These are phyloP conservation scores for Cryptus viduatorius DNA, from an alignment of 2,888 invertebrate species.

Conservation along the genomic window DNA sequence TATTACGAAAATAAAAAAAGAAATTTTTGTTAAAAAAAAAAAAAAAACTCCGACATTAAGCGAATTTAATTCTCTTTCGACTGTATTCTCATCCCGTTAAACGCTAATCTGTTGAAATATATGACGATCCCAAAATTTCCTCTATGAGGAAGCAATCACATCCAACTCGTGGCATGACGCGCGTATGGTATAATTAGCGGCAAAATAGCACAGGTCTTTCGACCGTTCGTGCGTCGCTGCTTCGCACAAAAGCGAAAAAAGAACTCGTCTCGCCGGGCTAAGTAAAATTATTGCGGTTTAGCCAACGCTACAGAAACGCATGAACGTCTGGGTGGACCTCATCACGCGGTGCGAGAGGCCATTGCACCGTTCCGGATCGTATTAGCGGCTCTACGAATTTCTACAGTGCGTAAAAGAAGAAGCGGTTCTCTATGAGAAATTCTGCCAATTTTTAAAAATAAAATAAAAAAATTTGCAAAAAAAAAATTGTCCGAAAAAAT, in stretches of 20 bases:
- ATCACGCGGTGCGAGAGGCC: conserved; percentile 34
- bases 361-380: conserved; percentile 47
- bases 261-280: not conserved
- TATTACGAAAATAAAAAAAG: not conserved
- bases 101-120: not conserved
- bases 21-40: not conserved
- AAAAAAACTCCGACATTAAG: not conserved
- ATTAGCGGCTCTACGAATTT: conserved; percentile 14
- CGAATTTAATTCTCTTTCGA: not conserved
- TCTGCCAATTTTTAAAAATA: no score
- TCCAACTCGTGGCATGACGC: not conserved
- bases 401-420: not conserved
- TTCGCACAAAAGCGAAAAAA: conserved; percentile 28
- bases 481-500: no score
- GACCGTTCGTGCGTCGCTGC: conserved; percentile 44
- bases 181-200: conserved; percentile 53
- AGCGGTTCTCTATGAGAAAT: not conserved
- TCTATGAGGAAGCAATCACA: conserved; percentile 16
- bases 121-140: not conserved
- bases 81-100: not conserved
- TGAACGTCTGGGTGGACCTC: conserved; percentile 34
- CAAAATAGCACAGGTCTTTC: conserved; percentile 37
- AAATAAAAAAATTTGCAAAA: no score
- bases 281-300: conserved; percentile 26
- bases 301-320: conserved; percentile 8